Base-by-base conservation (phyloP, 2,888 invertebrate species). In the Hirtodrosophila histrioides region DNA sequence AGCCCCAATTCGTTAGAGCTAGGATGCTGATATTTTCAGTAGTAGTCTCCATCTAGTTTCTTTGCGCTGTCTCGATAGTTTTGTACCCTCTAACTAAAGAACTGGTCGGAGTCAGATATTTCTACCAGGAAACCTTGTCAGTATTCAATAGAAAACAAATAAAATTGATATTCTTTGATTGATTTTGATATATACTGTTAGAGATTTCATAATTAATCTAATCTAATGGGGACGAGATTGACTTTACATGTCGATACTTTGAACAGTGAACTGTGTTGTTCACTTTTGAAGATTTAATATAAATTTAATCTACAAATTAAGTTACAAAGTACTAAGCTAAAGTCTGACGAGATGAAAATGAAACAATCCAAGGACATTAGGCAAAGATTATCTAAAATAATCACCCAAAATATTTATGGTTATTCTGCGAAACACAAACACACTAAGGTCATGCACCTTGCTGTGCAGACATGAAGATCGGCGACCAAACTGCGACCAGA, bases 311-410 rank as follows among this genome's bases (percentile, higher is more conserved):
- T 31, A 9, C 7, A 31, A 31, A 27, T 44, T 9, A 9, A 11
- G 6, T 6, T 12, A 23, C 17, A 40, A 35, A 5, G 29, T 36
- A 5, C 35, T 40, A 29, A 12, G 9, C 5, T 7, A 11, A 51
- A 11, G 9, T 33, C 27, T 7, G 9, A 37, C 12, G 43, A 49
- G 44, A 54, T 33, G 46, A 53, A 82, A 65, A 44, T 40, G 33
- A 44, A 55, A 78, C 69, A 84, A 79, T 61, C 64, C 78, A 86
- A 86, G 85, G 81, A 75, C 84, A 86, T 85, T 85, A 75, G 65
- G 24, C 56, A 48, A 78, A 81, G 83, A 89, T 88, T 86, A 89
- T 88, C 79, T 81, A 78, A 88, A 81, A 89, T 89, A 89, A 89
- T 89, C 88, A 89, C 79, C 75, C 78, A 88, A 88, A 89, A 89